phyloP scores from a whole-genome alignment of 2,888 invertebrate species.

The Adineta ricciae region DNA sequence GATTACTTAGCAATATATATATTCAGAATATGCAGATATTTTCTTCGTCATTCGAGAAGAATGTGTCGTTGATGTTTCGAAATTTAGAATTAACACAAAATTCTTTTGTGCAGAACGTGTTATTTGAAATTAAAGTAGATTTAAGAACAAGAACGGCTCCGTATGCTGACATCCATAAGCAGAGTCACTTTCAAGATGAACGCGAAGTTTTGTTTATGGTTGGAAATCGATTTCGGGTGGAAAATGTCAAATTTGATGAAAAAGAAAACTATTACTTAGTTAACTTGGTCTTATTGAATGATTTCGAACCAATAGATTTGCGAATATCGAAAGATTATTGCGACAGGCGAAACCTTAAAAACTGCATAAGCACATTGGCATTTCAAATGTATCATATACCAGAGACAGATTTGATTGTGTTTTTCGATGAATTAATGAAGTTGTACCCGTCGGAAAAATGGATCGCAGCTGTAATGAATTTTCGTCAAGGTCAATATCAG shows the following conservation, averaged over 20 bases:
- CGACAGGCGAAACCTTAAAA: neutral
- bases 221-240: neutral
- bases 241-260: neutral
- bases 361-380: neutral
- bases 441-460: neutral
- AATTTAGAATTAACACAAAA: neutral
- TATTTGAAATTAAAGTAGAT: neutral
- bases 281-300: neutral
- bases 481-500: neutral
- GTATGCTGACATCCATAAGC: neutral
- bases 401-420: neutral
- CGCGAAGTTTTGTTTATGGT: neutral
- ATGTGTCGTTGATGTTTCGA: neutral
- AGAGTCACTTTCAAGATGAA: neutral
- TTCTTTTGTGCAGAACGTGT: neutral
- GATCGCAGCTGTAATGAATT: neutral
- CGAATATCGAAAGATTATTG: neutral
- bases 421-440: neutral
- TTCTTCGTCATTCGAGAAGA: neutral
- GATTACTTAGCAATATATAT: neutral
- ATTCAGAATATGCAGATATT: neutral
- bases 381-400: neutral
- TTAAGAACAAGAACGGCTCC: neutral
- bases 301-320: neutral
- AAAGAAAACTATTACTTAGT: neutral